Percentiles rank a stretch among this genome's conserved stretches.
phyloP scores from a whole-genome alignment of 2,113 vertebrate species.

The Uropsilus gracilis region DNA sequence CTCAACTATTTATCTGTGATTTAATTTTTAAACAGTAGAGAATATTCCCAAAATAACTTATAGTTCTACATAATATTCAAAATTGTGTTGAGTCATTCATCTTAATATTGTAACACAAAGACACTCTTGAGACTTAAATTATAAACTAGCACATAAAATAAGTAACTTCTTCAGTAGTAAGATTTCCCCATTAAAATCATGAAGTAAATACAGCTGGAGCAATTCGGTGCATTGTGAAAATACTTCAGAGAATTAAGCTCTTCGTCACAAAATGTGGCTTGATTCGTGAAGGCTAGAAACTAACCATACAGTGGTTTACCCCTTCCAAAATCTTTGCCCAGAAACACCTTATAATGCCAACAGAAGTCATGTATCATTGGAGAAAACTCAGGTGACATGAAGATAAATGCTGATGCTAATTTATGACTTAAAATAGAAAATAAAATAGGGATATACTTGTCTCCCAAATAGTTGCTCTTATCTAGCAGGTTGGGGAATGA shows the following conservation, averaged over 20 bases:
- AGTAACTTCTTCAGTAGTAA: neutral
- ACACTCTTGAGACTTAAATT: neutral
- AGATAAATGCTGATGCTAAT: neutral
- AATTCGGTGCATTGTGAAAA: neutral
- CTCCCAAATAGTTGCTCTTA: neutral
- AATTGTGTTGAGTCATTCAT: neutral
- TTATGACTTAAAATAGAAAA: neutral
- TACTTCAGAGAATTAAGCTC: neutral
- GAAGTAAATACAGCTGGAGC: neutral
- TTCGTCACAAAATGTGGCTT: neutral
- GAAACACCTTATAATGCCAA: neutral
- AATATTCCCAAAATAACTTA: neutral
- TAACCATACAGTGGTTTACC: neutral
- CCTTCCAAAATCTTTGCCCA: neutral
- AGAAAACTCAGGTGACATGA: neutral
- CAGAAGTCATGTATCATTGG: neutral
- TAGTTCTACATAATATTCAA: neutral
- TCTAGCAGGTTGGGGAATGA: neutral
- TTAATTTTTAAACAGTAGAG: slow-evolving; percentile 9
- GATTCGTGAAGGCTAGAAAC: neutral
- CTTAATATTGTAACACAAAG: neutral
- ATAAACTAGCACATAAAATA: neutral
- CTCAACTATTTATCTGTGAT: neutral
- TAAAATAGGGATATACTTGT: neutral
- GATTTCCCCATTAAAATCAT: neutral